These are phyloP conservation scores for Xestoiulus laeticollis DNA, from an alignment of 2,888 invertebrate species.

Conservation along the genomic window DNA sequence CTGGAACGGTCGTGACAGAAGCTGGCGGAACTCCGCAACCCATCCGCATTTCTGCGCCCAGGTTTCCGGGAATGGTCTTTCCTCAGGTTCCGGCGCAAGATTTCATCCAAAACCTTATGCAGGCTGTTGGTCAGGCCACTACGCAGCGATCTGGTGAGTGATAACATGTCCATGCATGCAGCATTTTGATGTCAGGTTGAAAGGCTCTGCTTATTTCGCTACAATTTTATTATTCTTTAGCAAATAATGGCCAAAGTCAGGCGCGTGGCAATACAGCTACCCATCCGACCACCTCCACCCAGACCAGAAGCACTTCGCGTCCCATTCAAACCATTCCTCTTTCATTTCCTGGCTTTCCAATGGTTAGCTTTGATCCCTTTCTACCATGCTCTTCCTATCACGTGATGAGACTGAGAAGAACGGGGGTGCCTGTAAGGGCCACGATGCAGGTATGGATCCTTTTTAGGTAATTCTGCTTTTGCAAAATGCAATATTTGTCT, in stretches of 20 bases:
- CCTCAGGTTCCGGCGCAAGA: slow-evolving; percentile 64
- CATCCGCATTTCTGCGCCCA: background rate
- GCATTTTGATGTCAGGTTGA: background rate
- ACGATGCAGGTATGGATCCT: background rate
- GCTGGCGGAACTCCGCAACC: slow-evolving; percentile 17
- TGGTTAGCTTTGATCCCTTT: slow-evolving; percentile 71
- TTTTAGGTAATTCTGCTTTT: background rate
- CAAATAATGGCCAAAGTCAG: slow-evolving; percentile 63
- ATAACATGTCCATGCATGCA: background rate
- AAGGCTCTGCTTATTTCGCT: background rate
- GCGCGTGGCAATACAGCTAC: slow-evolving; percentile 74
- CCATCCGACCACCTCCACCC: slow-evolving; percentile 76
- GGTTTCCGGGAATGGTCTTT: slow-evolving; percentile 42
- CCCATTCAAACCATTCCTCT: slow-evolving; percentile 71
- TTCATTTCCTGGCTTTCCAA: slow-evolving; percentile 56
- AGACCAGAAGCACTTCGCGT: slow-evolving; percentile 75
- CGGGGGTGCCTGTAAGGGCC: background rate
- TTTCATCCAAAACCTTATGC: slow-evolving; percentile 69
- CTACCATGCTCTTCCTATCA: slow-evolving; percentile 74
- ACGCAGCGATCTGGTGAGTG: slow-evolving; percentile 52
- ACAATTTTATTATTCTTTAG: background rate
- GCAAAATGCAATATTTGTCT: background rate
- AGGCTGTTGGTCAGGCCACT: slow-evolving; percentile 58
- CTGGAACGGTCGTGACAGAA: slow-evolving; percentile 63
- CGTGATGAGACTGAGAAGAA: slow-evolving; percentile 53